These are phyloP conservation scores for Australoheros facetus DNA, from an alignment of 2,797 vertebrate species.

Conservation along the genomic window DNA sequence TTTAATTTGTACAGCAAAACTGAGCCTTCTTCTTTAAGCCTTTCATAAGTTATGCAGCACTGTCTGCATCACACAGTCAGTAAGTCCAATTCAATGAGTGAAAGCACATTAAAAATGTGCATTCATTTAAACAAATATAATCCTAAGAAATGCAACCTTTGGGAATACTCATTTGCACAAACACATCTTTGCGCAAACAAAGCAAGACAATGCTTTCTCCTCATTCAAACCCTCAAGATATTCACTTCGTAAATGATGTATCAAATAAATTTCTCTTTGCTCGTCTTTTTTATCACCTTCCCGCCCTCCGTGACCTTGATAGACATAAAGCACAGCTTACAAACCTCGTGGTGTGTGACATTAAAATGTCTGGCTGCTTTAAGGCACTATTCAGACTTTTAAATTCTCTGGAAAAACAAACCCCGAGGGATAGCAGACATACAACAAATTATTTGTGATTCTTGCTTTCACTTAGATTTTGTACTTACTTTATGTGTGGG, in stretches of 20 bases:
- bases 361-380: constrained; percentile 23
- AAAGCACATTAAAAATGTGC: not conserved
- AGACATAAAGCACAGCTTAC: constrained; percentile 39
- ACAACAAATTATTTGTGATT: constrained; percentile 11
- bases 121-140: constrained; percentile 4
- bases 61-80: not conserved
- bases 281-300: constrained; percentile 2
- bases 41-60: not conserved
- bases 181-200: constrained; percentile 9
- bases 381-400: constrained; percentile 1
- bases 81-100: not conserved
- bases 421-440: not conserved
- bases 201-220: not conserved
- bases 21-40: not conserved
- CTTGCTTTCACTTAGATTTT: constrained; percentile 13
- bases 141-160: not conserved
- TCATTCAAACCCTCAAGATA: constrained; percentile 12
- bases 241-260: constrained; percentile 31
- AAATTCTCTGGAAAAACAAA: constrained; percentile 8
- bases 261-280: constrained; percentile 35
- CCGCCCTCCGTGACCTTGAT: constrained; percentile 10
- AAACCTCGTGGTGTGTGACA: constrained; percentile 40
- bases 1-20: not conserved
- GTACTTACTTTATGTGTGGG: constrained; percentile 38
- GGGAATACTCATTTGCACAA: not conserved